Conservation (phyloP, 2,888 invertebrate genomes). For the Erebia palarica region DNA sequence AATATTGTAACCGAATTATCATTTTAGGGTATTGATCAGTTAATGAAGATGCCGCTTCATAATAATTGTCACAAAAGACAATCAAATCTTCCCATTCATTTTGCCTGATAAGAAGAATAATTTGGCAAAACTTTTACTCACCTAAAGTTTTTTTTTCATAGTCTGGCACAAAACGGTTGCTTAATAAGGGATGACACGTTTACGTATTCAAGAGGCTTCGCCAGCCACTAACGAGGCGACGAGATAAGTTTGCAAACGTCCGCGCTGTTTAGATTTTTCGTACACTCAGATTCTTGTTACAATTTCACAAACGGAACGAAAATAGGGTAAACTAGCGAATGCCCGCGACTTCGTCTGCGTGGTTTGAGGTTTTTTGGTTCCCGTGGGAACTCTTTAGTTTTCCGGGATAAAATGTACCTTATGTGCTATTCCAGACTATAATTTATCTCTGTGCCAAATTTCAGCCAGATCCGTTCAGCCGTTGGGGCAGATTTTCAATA, state of each 20-base stretch:
- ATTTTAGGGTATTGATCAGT: no score
- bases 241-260: conserved; percentile 27
- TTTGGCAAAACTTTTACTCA: neutral
- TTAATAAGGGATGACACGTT: conserved; percentile 27
- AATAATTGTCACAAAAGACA: no score
- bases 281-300: conserved; percentile 21
- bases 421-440: no score
- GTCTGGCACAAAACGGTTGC: conserved; percentile 20
- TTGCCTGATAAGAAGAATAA: neutral
- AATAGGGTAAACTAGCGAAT: neutral
- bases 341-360: no score
- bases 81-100: neutral
- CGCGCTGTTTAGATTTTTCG: conserved; percentile 25
- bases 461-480: no score
- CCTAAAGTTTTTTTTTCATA: conserved; percentile 11
- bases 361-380: no score
- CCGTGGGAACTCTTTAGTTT: no score
- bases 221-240: conserved; percentile 24
- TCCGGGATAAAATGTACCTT: no score
- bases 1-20: no score
- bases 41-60: no score
- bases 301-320: neutral
- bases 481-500: no score
- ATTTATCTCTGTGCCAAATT: no score
- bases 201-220: conserved; percentile 25